phyloP scores from a whole-genome alignment of 2,113 vertebrate genomes.

The Meriones unguiculatus region DNA sequence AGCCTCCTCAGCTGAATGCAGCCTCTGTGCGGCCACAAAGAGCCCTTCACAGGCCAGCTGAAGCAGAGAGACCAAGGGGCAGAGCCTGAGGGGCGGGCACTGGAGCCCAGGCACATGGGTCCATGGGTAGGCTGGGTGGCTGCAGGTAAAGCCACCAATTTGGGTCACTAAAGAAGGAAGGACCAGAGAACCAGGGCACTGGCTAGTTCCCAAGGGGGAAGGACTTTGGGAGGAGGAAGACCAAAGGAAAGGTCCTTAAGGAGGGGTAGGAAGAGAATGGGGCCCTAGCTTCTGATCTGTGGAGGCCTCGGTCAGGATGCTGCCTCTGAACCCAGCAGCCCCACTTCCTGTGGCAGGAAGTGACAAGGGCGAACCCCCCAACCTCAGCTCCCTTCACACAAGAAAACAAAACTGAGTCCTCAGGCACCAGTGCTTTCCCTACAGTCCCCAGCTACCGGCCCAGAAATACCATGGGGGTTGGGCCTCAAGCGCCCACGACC shows the following conservation, averaged over 20 bases:
- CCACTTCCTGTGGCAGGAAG: constrained; percentile 85
- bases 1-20: constrained; percentile 73
- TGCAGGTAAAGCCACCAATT: neutral
- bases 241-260: too few species aligned
- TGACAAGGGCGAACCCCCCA: constrained; percentile 67
- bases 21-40: constrained; percentile 83
- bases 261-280: neutral
- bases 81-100: neutral
- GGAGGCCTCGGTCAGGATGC: constrained; percentile 68
- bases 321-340: constrained; percentile 77
- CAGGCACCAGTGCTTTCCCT: neutral
- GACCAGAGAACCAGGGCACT: neutral
- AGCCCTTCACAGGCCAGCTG: constrained; percentile 75
- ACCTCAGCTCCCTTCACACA: constrained; percentile 34
- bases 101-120: constrained; percentile 15
- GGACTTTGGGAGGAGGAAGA: too few species aligned
- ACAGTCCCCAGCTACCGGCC: neutral
- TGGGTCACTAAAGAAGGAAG: neutral
- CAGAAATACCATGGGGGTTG: neutral
- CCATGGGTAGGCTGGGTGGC: neutral
- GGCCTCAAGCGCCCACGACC: neutral
- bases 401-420: constrained; percentile 62
- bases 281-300: constrained; percentile 21
- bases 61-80: constrained; percentile 39
- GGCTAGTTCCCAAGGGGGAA: neutral